These are phyloP conservation scores for Pristionchus pacificus DNA, from an alignment of 1,140 invertebrate species.

Conservation along the genomic window DNA sequence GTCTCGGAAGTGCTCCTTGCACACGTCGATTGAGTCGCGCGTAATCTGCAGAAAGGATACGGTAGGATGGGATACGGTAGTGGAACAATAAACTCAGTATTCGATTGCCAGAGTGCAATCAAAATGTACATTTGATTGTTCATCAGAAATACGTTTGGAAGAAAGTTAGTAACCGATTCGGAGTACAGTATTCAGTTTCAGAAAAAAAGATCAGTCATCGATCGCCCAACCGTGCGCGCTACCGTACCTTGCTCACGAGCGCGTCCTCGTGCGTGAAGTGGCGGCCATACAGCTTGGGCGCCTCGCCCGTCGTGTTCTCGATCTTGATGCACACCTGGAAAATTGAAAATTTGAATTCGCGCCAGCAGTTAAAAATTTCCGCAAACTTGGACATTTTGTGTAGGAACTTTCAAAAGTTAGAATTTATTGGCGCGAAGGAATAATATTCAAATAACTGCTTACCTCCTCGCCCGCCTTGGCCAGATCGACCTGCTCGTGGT, in stretches of 20 bases:
- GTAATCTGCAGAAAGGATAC: slow-evolving; percentile 75
- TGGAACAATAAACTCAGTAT: too few species aligned
- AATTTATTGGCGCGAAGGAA: too few species aligned
- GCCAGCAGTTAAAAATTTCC: too few species aligned
- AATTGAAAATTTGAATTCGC: slow-evolving; percentile 6
- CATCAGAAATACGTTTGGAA: neutral
- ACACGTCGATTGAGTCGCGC: slow-evolving; percentile 93
- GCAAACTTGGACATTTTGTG: too few species aligned
- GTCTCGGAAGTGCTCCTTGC: slow-evolving; percentile 97
- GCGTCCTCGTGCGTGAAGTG: slow-evolving; percentile 95
- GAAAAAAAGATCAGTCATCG: neutral
- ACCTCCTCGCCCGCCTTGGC: slow-evolving; percentile 88
- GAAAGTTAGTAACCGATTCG: neutral
- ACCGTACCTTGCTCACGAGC: slow-evolving; percentile 84
- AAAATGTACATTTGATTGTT: neutral
- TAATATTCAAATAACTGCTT: too few species aligned
- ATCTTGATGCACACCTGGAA: slow-evolving; percentile 87
- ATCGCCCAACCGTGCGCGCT: neutral
- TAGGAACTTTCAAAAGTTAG: too few species aligned
- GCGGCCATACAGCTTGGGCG: slow-evolving; percentile 93
- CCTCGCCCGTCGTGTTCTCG: slow-evolving; percentile 86
- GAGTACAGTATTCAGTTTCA: neutral
- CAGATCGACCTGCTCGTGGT: slow-evolving; percentile 73
- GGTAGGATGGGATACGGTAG: too few species aligned
- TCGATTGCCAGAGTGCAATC: neutral